These are phyloP conservation scores for Oophaga pumilio DNA, from an alignment of 2,113 vertebrate genomes.

Conservation along the genomic window DNA sequence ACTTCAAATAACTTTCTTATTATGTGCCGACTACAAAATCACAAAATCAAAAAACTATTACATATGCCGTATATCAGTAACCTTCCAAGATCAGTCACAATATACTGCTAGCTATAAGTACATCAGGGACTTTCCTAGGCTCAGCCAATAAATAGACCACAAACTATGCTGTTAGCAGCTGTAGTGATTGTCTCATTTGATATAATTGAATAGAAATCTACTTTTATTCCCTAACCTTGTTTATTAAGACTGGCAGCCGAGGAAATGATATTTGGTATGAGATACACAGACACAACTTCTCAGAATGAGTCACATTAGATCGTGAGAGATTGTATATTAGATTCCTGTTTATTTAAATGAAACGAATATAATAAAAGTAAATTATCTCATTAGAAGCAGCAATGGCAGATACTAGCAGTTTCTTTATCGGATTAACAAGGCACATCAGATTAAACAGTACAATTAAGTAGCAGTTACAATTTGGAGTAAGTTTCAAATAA, in stretches of 20 bases:
- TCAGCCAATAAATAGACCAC: conserved; percentile 45
- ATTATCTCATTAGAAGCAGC: conserved; percentile 65
- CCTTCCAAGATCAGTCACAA: conserved; percentile 6
- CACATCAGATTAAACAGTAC: conserved; percentile 47
- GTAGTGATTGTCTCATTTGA: conserved; percentile 58
- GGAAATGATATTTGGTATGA: conserved; percentile 17
- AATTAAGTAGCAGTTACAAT: conserved; percentile 47
- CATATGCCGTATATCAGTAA: not conserved
- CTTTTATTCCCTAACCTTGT: conserved; percentile 60
- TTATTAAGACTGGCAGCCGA: conserved; percentile 42
- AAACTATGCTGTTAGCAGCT: conserved; percentile 46
- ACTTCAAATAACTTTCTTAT: not conserved
- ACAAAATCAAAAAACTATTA: not conserved
- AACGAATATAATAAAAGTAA: conserved; percentile 64
- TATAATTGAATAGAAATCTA: conserved; percentile 54
- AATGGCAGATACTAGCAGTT: conserved; percentile 64
- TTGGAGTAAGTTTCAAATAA: conserved; percentile 24
- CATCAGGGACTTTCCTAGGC: conserved; percentile 15
- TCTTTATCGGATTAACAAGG: conserved; percentile 61
- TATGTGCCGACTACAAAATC: not conserved
- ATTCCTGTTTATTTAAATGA: conserved; percentile 56
- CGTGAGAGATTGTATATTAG: conserved; percentile 50
- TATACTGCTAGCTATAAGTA: not conserved
- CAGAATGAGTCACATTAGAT: conserved; percentile 58
- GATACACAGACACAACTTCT: conserved; percentile 44